Evolutionary conservation across 2,888 invertebrate genomes (phyloP), one percentile per base, ranked within the genome.

Genomic region (Panzeria rudis): DNA sequence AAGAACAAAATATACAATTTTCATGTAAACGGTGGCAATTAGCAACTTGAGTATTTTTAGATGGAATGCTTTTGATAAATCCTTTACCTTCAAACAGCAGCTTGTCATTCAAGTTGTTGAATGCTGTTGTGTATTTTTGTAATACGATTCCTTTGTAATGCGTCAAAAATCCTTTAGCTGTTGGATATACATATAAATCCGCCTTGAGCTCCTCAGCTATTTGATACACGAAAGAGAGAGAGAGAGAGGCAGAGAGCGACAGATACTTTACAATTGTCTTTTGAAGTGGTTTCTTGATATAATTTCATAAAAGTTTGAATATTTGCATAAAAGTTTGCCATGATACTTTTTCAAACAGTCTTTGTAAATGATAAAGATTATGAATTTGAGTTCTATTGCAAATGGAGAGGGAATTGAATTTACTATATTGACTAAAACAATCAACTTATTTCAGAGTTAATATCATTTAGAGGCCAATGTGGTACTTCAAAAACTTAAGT

Each of bases 51-150:
- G 86, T 82, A 84, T 84, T 83, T 66, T 59, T 59, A 78, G 68
- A 25, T 64, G 88, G 88, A 87, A 88, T 88, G 86, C 86, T 86
- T 88, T 88, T 88, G 88, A 88, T 86, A 81, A 86, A 83, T 83
- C 84, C 78, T 79, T 77, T 62, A 47, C 61, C 66, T 78, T 64
- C 38, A 23, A 20, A 29, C 50, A 68, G 50, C 80, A 56, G 66
- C 59, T 68, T 80, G 25, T 47, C 47, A 15, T 64, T 72, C 41
- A 17, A 59, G 61, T 64, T 78, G 72, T 20, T 66, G 23, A 59
- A 50, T 78, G 8, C n/a, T 17, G 13, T 11, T 20, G 59, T 41
- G 29, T 61, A 9, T 68, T 66, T 80, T 38, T 52, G 80, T 75
- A 75, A 81, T 75, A 79, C 41, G 81, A 78, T 73, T 76, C 83